Evolutionary conservation across 1,140 invertebrate genomes (phyloP).

Genomic region (Bombus waltoni): DNA sequence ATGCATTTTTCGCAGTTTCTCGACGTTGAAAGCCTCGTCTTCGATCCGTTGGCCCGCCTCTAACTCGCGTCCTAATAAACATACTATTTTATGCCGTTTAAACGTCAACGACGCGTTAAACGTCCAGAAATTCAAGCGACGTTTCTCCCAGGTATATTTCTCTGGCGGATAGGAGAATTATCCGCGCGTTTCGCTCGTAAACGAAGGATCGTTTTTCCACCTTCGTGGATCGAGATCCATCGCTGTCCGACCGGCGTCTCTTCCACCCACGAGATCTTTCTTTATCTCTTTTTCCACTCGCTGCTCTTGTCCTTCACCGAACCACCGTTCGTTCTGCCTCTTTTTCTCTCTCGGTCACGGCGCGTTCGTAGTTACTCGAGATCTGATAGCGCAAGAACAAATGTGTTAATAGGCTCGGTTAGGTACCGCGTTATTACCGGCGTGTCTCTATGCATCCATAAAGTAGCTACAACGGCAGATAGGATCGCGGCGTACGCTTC

Average conservation of each 20-base stretch:
- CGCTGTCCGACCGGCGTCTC: constrained; percentile 30
- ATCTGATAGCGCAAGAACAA: constrained; percentile 61
- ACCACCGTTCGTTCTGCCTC: no score
- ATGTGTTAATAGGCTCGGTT: constrained; percentile 63
- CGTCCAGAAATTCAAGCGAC: neutral
- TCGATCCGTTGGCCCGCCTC: neutral
- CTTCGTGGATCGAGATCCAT: constrained; percentile 33
- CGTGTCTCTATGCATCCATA: constrained; percentile 53
- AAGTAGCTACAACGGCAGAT: constrained; percentile 33
- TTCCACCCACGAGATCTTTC: constrained; percentile 55
- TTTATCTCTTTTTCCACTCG: neutral
- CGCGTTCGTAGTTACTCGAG: constrained; percentile 16
- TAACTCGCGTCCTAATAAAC: constrained; percentile 31
- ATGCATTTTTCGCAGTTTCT: neutral
- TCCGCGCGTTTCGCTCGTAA: constrained; percentile 37
- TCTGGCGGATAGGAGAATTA: constrained; percentile 1
- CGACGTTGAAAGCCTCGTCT: no score
- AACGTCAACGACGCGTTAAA: constrained; percentile 47
- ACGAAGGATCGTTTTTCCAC: constrained; percentile 46
- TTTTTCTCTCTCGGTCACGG: constrained; percentile 2
- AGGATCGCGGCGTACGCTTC: constrained; percentile 41
- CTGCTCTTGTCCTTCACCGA: neutral
- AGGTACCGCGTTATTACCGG: constrained; percentile 30
- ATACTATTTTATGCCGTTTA: constrained; percentile 43
- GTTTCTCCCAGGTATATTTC: neutral